Evolutionary conservation across 2,888 invertebrate genomes (phyloP), one percentile per base, ranked within the genome.

Genomic region (Aspidapion aeneum): DNA sequence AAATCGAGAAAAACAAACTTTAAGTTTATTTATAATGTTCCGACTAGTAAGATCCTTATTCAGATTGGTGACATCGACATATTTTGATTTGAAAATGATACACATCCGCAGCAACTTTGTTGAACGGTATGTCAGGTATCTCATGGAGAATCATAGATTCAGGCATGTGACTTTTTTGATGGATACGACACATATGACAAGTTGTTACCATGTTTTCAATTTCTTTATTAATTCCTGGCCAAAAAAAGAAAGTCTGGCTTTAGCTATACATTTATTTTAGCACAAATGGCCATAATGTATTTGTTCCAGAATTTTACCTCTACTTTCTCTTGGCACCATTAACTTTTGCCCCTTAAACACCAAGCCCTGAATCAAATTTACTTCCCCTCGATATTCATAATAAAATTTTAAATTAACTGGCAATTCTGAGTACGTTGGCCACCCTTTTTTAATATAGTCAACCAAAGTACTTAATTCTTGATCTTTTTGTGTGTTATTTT

Each of bases 271-370:
- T 54, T 57, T 57, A 9, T 48, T 12, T 20, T 19, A 21, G 7
- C 61, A 21, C 54, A 62, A 35, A 50, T 63, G 63, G 50, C 21
- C 55, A 18, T 59, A 56, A 48, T 60, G 59, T 18, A 51, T 16
- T 60, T 55, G 52, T 55, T 19, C n/a, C 21, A 62, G 18, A 20
- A 62, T 62, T 20, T 62, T 18, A 5, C n/a, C 21, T 49, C 55
- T 21, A 16, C 19, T 17, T 21, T 21, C 19, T 19, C 58, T 52
- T 18, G 58, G 58, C 5, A 59, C 49, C 2, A 62, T 22, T 19
- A 62, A 18, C 16, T 16, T 16, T 21, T 55, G 61, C 9, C 48
- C 49, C 20, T 62, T 59, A 55, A 52, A 62, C 17, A 62, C 52
- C 16, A 62, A n/a, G 5, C 35, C 35, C 3, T 35, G 35, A 3